Percentiles rank a stretch among this genome's conserved stretches.
phyloP scores from a whole-genome alignment of 2,888 invertebrate species.

The Andrena hattorfiana region DNA sequence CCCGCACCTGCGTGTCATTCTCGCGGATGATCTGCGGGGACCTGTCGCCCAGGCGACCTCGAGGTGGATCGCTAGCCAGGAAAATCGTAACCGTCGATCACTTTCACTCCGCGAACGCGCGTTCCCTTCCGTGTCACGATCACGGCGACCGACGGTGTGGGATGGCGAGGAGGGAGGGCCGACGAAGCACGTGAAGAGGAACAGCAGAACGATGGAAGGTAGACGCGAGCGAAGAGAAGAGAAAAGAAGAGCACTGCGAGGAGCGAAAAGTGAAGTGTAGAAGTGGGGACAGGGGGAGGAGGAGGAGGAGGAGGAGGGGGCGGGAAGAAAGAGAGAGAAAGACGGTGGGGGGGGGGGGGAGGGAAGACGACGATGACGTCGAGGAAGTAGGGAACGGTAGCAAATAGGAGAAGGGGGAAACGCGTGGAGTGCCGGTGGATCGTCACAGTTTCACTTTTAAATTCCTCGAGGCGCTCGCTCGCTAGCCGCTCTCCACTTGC shows the following conservation, averaged over 20 bases:
- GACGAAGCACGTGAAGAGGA: conserved; percentile 11
- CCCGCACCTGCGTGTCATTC: conserved; percentile 64
- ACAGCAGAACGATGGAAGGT: not conserved
- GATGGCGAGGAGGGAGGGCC: conserved; percentile 8
- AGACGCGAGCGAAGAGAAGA: not conserved
- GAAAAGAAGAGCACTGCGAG: not conserved
- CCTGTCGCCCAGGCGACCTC: conserved; percentile 35
- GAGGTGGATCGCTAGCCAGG: conserved; percentile 30
- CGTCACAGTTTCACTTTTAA: conserved; percentile 82
- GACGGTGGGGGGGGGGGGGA: not conserved
- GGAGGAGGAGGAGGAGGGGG: conserved; percentile 22
- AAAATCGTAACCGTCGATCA: conserved; percentile 64
- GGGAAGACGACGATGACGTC: conserved; percentile 52
- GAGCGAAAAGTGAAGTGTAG: not conserved
- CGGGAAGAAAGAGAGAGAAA: too few species aligned
- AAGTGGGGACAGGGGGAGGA: not conserved
- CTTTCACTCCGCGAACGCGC: conserved; percentile 62
- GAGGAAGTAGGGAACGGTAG: conserved; percentile 41
- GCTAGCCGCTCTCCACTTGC: conserved; percentile 68
- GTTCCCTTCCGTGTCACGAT: conserved; percentile 56
- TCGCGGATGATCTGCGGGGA: conserved; percentile 56
- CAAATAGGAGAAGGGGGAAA: conserved; percentile 54
- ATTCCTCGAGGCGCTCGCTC: conserved; percentile 74
- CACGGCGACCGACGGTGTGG: conserved; percentile 27
- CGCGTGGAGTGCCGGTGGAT: conserved; percentile 65